Percentiles rank a stretch among this genome's conserved stretches.
These are phyloP conservation scores for Drosophila formosana DNA, from an alignment of 2,888 invertebrate genomes.

Conservation along the genomic window DNA sequence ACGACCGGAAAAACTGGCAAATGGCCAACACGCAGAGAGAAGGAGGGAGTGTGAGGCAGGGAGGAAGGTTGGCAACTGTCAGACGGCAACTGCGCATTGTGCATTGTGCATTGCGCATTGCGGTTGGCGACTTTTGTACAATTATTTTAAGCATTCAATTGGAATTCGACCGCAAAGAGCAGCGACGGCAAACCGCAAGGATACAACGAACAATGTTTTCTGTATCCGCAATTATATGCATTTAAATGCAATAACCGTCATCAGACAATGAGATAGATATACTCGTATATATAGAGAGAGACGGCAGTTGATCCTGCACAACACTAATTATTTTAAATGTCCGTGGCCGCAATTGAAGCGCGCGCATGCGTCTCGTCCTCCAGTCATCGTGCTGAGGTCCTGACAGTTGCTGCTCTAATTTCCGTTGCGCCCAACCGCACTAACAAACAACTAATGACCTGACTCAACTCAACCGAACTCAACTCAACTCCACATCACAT, in stretches of 20 bases:
- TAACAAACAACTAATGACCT: constrained; percentile 70
- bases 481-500: neutral
- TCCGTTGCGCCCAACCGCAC: constrained; percentile 70
- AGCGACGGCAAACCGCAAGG: constrained; percentile 60
- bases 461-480: neutral
- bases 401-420: constrained; percentile 69
- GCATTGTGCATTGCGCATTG: constrained; percentile 75
- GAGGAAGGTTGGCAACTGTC: neutral
- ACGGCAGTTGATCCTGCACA: constrained; percentile 52
- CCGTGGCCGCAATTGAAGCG: constrained; percentile 69
- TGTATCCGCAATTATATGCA: constrained; percentile 70
- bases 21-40: constrained; percentile 37
- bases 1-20: constrained; percentile 79
- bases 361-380: constrained; percentile 68
- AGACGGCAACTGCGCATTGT: constrained; percentile 73
- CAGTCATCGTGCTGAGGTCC: neutral
- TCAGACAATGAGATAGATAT: constrained; percentile 51
- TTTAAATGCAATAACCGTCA: constrained; percentile 81
- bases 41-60: neutral
- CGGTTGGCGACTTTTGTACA: constrained; percentile 70
- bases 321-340: constrained; percentile 74
- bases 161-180: constrained; percentile 73
- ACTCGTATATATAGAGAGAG: constrained; percentile 7
- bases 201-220: neutral
- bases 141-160: constrained; percentile 82